These are phyloP conservation scores for Tautogolabrus adspersus DNA, from an alignment of 2,113 vertebrate genomes.

Conservation along the genomic window DNA sequence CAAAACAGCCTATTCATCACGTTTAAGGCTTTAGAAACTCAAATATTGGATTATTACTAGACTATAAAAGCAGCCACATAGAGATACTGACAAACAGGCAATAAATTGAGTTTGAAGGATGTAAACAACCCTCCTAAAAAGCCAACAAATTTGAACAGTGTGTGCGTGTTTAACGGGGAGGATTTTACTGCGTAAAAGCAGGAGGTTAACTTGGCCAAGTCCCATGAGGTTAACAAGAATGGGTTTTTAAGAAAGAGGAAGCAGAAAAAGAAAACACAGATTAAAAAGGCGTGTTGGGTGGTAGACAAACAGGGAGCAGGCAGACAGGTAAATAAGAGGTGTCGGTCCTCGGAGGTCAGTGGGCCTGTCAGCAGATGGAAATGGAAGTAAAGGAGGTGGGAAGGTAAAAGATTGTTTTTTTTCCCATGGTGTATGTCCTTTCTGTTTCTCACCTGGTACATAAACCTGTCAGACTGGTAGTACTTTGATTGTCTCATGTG, in stretches of 20 bases:
- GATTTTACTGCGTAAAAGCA: background rate
- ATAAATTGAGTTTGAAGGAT: background rate
- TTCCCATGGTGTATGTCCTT: background rate
- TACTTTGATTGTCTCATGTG: slow-evolving; percentile 8
- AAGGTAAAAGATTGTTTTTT: background rate
- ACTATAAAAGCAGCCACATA: background rate
- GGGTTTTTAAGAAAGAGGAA: background rate
- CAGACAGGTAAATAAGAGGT: background rate
- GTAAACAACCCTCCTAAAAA: background rate
- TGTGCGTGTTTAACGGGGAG: slow-evolving; percentile 4
- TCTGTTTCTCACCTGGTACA: background rate
- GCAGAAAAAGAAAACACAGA: background rate
- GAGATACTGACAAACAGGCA: no score
- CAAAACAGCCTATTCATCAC: slow-evolving; percentile 23
- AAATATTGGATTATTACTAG: background rate
- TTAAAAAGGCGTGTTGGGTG: background rate
- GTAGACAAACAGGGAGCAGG: background rate
- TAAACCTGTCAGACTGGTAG: slow-evolving; percentile 57
- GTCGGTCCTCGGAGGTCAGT: slow-evolving; percentile 3
- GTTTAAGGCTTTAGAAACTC: slow-evolving; percentile 6
- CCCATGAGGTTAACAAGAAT: background rate
- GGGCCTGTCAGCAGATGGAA: slow-evolving; percentile 5
- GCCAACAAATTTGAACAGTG: slow-evolving; percentile 3
- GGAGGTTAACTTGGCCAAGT: background rate
- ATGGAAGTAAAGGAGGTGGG: background rate